Evolutionary conservation across 2,888 invertebrate genomes (phyloP), one percentile per base, ranked within the genome.

Genomic region (Lamellibrachia columna): DNA sequence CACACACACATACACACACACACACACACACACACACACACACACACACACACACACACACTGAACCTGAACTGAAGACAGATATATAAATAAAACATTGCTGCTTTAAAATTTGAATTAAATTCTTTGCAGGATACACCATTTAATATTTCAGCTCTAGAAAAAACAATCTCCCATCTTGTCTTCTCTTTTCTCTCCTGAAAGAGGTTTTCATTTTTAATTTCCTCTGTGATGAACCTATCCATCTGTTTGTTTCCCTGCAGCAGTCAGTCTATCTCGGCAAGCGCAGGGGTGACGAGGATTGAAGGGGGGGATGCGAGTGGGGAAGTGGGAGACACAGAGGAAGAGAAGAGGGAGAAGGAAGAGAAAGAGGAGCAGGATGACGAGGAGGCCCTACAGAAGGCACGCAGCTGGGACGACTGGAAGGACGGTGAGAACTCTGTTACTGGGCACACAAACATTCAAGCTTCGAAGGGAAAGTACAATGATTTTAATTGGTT

Each of bases 401-500:
- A 95, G 93, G 95, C 95, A 7, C 93, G 96, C 53, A 94, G 95
- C 52, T 95, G 95, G 96, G 96, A 96, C 93, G 96, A 96, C 92
- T 96, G 95, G 95, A 96, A 94, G 93, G 96, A 96, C 94, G 95
- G 96, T 95, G 92, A 94, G 94, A 7, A 9, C 60, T 58, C 11
- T 75, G 91, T 40, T 8, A 40, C 9, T 53, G 15, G 15, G n/a
- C 53, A 15, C 28, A 55, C 8, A n/a, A 52, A 40, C 11, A 53
- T 15, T 91, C 11, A 11, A 15, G 91, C 91, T 22, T 40, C 40
- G 40, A 40, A 40, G 22, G 75, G 75, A 75, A n/a, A 75, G 75
- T 22, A 75, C 75, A 75, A 4, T 60, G 22, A 11, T 11, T 11
- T 60, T 4, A 3, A 15, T 22, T 15, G 11, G 15, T 15, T 60